Evolutionary conservation across 2,888 invertebrate species (phyloP), one percentile per base, ranked within the genome.

Genomic region (Panopea generosa): DNA sequence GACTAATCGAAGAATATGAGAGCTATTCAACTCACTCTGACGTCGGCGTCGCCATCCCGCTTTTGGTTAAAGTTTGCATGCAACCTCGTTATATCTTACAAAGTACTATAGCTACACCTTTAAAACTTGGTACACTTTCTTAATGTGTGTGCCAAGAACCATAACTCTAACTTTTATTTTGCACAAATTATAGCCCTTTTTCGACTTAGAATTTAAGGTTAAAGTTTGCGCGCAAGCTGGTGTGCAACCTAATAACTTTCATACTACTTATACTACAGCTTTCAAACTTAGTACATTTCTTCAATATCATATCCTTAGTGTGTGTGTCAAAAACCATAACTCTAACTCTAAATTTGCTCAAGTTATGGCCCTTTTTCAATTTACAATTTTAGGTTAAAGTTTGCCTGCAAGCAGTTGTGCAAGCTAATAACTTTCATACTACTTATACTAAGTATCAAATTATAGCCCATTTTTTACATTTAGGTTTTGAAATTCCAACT

Each of bases 281-380:
- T n/a, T n/a, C n/a, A n/a, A n/a, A n/a, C n/a, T n/a, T n/a, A n/a
- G n/a, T n/a, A n/a, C n/a, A n/a, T n/a, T 24, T 24, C 9, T 24
- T 24, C 24, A 53, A 9, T n/a, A 20, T 24, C n/a, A 24, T 20
- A 24, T 24, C 9, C 26, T 24, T 9, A 53, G 53, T 24, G 14
- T 18, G 18, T 49, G 24, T 29, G 56, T 3, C 18, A 9, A 56
- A n/a, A 18, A 49, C 40, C 40, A 40, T 40, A 40, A 40, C 20
- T 9, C 4, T 57, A 29, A 45, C 85, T 0, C 49, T 22, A 26
- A 14, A 26, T 18, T 14, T 18, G 49, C 49, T 49, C 49, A 49
- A 49, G 7, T 11, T 9, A 49, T 49, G 18, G n/a, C 49, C n/a
- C 18, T 18, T 49, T n/a, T 49, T 49, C 49, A 49, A n/a, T 49